A percentile compares a stretch with the other conserved stretches of the same genome.
Conservation (phyloP, 92 coral and sea anemone species). For the Siderastrea siderea region DNA sequence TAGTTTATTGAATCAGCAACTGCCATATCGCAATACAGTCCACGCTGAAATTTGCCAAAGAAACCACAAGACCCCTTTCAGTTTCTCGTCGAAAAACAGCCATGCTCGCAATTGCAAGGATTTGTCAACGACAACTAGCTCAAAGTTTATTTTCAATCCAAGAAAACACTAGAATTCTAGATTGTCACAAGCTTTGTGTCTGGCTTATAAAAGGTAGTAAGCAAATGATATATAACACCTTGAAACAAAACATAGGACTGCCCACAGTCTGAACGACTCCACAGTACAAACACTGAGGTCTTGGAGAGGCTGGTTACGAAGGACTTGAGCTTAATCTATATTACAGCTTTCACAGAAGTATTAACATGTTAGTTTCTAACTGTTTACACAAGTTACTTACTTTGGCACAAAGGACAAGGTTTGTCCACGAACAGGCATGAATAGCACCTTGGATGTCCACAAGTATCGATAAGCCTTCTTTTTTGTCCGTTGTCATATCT, state of each 20-base stretch:
- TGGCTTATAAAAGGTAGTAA: not conserved
- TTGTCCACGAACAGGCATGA: slow-evolving; percentile 90
- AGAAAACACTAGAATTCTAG: too few relatives aligned
- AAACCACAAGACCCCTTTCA: not conserved
- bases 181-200: too few relatives aligned
- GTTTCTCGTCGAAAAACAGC: not conserved
- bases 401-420: slow-evolving; percentile 91
- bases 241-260: not conserved
- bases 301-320: not conserved
- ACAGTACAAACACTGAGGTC: not conserved
- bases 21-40: not conserved
- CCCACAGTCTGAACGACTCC: not conserved
- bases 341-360: not conserved
- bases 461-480: slow-evolving; percentile 92
- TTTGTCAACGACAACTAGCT: not conserved
- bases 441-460: slow-evolving; percentile 98
- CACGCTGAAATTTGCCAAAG: not conserved
- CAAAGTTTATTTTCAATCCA: too few relatives aligned
- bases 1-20: not conserved
- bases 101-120: not conserved
- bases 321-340: not conserved
- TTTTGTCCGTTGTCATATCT: slow-evolving; percentile 87
- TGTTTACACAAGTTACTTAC: slow-evolving; percentile 71
- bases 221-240: not conserved
- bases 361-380: not conserved